phyloP scores from a whole-genome alignment of 64 coral and sea anemone species.

The Porites lutea region DNA sequence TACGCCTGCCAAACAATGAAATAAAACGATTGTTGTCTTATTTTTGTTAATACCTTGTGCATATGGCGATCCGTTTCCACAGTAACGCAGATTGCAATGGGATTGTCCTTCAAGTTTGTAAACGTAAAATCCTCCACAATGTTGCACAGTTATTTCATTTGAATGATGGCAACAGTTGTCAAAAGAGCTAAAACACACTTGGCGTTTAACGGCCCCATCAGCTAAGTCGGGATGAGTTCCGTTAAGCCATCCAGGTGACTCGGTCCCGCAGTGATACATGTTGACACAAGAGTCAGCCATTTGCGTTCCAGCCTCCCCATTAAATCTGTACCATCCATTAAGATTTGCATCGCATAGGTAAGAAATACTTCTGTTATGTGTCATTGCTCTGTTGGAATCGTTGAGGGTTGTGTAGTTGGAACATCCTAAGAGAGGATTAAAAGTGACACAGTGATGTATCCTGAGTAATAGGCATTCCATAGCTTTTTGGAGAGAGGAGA shows the following conservation, averaged over 20 bases:
- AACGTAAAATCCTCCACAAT: constrained; percentile 1
- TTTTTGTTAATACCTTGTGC: background rate
- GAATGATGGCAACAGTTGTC: background rate
- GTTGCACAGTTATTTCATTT: background rate
- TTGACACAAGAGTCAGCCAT: background rate
- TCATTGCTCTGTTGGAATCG: constrained; percentile 9
- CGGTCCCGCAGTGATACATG: background rate
- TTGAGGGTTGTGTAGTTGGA: constrained; percentile 25
- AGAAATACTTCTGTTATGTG: background rate
- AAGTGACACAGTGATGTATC: too few relatives aligned
- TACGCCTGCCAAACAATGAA: too few relatives aligned
- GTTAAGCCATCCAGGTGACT: background rate
- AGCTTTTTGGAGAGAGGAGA: too few relatives aligned
- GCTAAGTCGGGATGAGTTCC: background rate
- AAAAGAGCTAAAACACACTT: background rate
- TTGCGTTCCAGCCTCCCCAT: background rate
- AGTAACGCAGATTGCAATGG: background rate
- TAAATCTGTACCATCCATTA: background rate
- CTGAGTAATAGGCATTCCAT: too few relatives aligned
- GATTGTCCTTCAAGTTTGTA: background rate
- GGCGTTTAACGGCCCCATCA: background rate
- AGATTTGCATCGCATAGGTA: constrained; percentile 33
- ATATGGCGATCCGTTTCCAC: background rate
- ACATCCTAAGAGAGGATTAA: background rate
- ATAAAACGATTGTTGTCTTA: too few relatives aligned